These are phyloP conservation scores for Podotricha telesiphe DNA, from an alignment of 2,888 invertebrate genomes.

Conservation along the genomic window DNA sequence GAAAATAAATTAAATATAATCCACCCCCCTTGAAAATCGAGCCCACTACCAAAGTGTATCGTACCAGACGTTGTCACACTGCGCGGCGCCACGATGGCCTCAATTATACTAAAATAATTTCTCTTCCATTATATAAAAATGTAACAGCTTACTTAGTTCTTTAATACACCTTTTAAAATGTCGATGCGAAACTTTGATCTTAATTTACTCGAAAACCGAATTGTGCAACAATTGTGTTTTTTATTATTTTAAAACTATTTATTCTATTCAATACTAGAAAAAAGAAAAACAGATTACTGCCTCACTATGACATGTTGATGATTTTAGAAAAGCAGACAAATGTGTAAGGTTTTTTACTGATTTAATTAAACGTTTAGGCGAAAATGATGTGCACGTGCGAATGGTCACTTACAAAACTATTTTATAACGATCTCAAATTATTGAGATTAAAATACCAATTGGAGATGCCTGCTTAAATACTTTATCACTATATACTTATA, in stretches of 20 bases:
- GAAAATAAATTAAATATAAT: too few relatives aligned
- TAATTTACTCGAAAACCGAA: background rate
- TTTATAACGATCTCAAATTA: constrained; percentile 24
- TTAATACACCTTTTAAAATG: background rate
- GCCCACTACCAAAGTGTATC: too few relatives aligned
- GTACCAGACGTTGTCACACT: too few relatives aligned
- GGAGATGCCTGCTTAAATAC: background rate
- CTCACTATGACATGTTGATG: too few relatives aligned
- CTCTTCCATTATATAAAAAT: background rate
- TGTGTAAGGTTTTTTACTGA: constrained; percentile 28
- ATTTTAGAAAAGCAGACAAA: constrained; percentile 32
- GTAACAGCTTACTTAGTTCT: background rate
- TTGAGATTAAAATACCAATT: constrained; percentile 5
- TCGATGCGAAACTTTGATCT: background rate
- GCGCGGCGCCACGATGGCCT: too few relatives aligned
- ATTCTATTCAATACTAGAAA: background rate
- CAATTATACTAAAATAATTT: background rate
- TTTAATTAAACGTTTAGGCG: constrained; percentile 36
- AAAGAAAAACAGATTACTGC: too few relatives aligned
- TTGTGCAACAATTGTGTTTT: background rate
- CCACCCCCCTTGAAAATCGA: too few relatives aligned
- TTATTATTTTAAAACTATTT: background rate
- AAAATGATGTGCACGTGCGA: constrained; percentile 25
- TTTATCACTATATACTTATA: background rate
- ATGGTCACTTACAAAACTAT: constrained; percentile 18